Percentiles rank a stretch among this genome's conserved stretches.
Evolutionary conservation across 2,888 invertebrate species (phyloP).

Genomic region (Diogma glabrata): DNA sequence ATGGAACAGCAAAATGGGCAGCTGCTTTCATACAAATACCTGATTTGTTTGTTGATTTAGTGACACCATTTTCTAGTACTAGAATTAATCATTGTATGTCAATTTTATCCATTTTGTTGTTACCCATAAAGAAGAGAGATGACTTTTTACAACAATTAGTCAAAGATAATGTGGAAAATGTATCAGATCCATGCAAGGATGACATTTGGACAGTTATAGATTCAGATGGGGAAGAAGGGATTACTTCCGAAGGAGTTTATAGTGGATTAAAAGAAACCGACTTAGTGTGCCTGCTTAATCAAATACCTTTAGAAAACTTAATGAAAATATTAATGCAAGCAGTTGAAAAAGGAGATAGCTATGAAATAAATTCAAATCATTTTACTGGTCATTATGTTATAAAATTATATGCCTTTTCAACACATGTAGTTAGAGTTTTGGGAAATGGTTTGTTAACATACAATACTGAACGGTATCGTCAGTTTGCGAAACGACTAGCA

Average conservation of each 20-base stretch:
- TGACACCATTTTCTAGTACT: conserved; percentile 40
- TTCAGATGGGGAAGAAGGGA: conserved; percentile 73
- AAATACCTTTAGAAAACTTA: conserved; percentile 50
- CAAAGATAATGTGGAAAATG: background rate
- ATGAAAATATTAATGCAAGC: background rate
- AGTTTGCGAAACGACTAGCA: conserved; percentile 57
- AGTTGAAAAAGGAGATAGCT: conserved; percentile 28
- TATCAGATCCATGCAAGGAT: conserved; percentile 23
- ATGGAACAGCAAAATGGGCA: conserved; percentile 62
- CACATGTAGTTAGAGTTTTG: conserved; percentile 49
- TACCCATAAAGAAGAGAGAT: conserved; percentile 54
- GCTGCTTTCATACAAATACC: conserved; percentile 54
- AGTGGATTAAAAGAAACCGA: conserved; percentile 61
- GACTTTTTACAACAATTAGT: conserved; percentile 50
- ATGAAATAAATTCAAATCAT: conserved; percentile 37
- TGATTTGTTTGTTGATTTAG: conserved; percentile 22
- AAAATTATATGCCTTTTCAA: conserved; percentile 56
- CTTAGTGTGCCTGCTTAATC: conserved; percentile 61
- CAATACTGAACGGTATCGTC: conserved; percentile 48
- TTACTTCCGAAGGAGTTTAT: conserved; percentile 42
- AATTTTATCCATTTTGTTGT: conserved; percentile 52
- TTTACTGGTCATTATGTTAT: conserved; percentile 52
- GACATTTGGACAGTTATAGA: conserved; percentile 65
- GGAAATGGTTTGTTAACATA: conserved; percentile 55
- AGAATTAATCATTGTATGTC: conserved; percentile 60